Base-by-base conservation (phyloP, 2,113 vertebrate genomes). In the Meriones unguiculatus region DNA sequence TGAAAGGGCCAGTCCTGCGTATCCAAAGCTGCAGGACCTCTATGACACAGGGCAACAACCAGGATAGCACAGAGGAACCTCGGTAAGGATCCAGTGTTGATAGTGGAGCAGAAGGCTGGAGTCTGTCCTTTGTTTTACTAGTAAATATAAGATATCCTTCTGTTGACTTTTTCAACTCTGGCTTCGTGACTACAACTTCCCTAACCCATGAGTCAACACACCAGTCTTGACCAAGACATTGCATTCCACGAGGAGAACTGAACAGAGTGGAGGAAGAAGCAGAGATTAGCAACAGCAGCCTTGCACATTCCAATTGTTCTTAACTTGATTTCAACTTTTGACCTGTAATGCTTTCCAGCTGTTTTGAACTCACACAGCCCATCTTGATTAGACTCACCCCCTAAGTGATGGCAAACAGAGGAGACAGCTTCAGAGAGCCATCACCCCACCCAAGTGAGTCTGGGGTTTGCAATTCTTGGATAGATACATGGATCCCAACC, bases 241-340 rank as follows among this genome's bases (percentile, higher is more conserved):
- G 50, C 2, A 10, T 59, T 41, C 67, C 76, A 24, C 46, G 32
- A 52, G 72, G 69, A 90, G 8, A 38, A 6, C 9, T 0, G 41
- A 18, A 57, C 70, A 41, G 84, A 88, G 80, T 50, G 52, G 86
- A 89, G 67, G 22, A 46, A 93, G 93, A 96, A 89, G 41, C 77
- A 46, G 54, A 94, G 91, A 90, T 90, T 41, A 69, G 93, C 95
- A 97, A 95, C n/a, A 30, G 64, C 18, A 14, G 57, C 69, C 65
- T 85, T 95, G 95, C 89, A 91, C 96, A 97, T 97, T 98, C 96
- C 95, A 0, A 69, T 2, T 59, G 69, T 65, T 89, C 95, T 97
- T 96, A 95, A 97, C 92, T 95, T 89, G 95, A 93, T 96, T 97
- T 98, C 84, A 98, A 98, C 98, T 98, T 97, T 96, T 97, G 93